phyloP scores from a whole-genome alignment of 1,140 invertebrate genomes.

The Plutomurus gul region DNA sequence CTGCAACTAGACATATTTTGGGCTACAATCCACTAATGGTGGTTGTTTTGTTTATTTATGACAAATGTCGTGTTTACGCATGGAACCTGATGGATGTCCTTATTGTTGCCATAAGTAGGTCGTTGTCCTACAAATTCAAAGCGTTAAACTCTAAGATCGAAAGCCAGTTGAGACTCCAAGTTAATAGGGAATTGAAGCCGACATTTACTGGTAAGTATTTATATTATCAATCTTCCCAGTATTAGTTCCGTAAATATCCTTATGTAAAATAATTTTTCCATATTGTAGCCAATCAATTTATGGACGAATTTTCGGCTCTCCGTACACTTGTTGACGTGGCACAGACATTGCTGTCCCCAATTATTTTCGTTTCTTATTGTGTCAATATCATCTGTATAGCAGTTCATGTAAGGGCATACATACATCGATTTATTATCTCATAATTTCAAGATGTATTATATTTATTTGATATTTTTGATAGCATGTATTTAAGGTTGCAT shows the following conservation, averaged over 20 bases:
- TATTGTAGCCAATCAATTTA: no score
- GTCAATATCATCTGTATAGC: constrained; percentile 42
- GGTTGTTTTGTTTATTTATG: background rate
- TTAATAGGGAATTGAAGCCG: background rate
- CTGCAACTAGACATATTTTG: background rate
- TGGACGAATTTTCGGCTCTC: background rate
- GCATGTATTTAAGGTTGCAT: background rate
- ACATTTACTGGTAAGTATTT: background rate
- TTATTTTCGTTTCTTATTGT: constrained; percentile 43
- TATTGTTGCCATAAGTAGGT: background rate
- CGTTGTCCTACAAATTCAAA: background rate
- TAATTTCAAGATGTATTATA: no score
- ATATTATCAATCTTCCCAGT: background rate
- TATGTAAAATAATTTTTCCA: no score
- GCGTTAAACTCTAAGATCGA: background rate
- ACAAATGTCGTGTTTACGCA: background rate
- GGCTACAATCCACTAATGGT: background rate
- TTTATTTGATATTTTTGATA: no score
- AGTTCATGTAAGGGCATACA: constrained; percentile 8
- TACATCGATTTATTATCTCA: no score
- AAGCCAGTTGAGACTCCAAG: background rate
- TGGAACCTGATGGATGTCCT: background rate
- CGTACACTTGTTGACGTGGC: background rate
- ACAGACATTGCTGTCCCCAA: constrained; percentile 35
- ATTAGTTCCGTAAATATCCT: no score